phyloP scores from a whole-genome alignment of 2,797 vertebrate genomes.

The Crax fasciolata region DNA sequence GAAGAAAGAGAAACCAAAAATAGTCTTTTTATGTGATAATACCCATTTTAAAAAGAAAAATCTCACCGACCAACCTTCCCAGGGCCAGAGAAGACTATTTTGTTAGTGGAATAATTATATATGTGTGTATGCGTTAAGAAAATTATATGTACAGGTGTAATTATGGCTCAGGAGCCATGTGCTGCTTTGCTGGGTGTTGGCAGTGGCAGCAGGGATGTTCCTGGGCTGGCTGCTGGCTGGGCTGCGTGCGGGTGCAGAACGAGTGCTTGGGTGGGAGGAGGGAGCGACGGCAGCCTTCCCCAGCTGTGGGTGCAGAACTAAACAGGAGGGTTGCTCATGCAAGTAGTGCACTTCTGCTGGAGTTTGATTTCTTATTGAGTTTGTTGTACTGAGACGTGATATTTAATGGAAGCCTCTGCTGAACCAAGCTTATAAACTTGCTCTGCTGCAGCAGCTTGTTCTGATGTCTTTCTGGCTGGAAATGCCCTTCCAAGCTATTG shows the following conservation, averaged over 20 bases:
- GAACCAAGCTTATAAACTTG: background rate
- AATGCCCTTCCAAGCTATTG: background rate
- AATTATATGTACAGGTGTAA: rapidly evolving
- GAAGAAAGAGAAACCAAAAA: background rate
- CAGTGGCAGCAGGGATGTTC: background rate
- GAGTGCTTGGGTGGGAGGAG: background rate
- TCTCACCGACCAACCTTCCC: background rate
- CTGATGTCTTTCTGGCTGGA: background rate
- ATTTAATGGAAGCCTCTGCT: background rate
- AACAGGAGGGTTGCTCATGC: background rate
- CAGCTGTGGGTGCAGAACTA: too few species aligned
- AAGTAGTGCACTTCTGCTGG: background rate
- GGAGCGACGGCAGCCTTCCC: background rate
- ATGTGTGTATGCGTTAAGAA: background rate
- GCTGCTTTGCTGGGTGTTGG: background rate
- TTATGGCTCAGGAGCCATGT: background rate
- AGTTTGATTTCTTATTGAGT: background rate
- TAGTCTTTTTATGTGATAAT: background rate
- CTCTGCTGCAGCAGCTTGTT: background rate
- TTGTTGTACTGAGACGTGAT: background rate
- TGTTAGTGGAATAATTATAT: background rate
- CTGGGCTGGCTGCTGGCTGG: background rate
- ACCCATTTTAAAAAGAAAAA: background rate
- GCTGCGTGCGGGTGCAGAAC: background rate
- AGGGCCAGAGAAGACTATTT: background rate